These are phyloP conservation scores for Euthynnus affinis DNA, from an alignment of 2,797 vertebrate species.

Conservation along the genomic window DNA sequence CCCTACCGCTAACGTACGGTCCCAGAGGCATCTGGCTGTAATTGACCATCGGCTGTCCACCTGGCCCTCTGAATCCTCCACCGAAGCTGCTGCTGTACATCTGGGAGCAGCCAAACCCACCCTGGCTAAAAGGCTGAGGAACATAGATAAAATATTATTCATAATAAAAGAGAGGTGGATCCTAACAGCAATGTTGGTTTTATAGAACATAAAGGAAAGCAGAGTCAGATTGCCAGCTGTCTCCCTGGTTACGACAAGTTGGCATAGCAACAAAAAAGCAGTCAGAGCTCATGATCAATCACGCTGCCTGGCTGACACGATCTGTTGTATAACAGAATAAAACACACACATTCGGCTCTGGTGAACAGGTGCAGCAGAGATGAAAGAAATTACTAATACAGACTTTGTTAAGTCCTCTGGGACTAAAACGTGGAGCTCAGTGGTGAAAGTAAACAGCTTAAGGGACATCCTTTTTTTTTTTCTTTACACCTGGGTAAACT, in stretches of 20 bases:
- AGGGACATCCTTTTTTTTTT: constrained; percentile 21
- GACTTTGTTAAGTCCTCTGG: constrained; percentile 32
- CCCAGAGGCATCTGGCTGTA: constrained; percentile 99
- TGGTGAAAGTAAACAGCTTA: constrained; percentile 52
- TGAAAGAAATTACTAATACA: constrained; percentile 27
- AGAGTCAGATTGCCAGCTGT: constrained; percentile 18
- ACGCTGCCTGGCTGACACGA: constrained; percentile 14
- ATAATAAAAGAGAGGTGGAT: no score
- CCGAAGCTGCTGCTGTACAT: constrained; percentile 94
- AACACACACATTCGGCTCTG: constrained; percentile 27
- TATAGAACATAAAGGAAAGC: constrained; percentile 4
- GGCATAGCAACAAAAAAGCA: constrained; percentile 52
- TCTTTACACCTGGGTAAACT: constrained; percentile 45
- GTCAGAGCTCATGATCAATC: constrained; percentile 23
- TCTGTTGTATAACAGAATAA: constrained; percentile 35
- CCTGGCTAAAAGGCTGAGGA: constrained; percentile 86
- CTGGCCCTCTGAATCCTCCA: constrained; percentile 93
- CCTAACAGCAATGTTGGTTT: neutral
- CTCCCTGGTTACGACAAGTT: constrained; percentile 50
- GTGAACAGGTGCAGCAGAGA: constrained; percentile 41
- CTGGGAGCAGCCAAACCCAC: constrained; percentile 93
- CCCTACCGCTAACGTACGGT: constrained; percentile 96
- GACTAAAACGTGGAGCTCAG: constrained; percentile 35
- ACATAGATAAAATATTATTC: no score
- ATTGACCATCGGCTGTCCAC: constrained; percentile 94